A percentile compares a stretch with the other conserved stretches of the same genome.
phyloP scores from a whole-genome alignment of 2,113 vertebrate genomes.

The Micromys minutus region DNA sequence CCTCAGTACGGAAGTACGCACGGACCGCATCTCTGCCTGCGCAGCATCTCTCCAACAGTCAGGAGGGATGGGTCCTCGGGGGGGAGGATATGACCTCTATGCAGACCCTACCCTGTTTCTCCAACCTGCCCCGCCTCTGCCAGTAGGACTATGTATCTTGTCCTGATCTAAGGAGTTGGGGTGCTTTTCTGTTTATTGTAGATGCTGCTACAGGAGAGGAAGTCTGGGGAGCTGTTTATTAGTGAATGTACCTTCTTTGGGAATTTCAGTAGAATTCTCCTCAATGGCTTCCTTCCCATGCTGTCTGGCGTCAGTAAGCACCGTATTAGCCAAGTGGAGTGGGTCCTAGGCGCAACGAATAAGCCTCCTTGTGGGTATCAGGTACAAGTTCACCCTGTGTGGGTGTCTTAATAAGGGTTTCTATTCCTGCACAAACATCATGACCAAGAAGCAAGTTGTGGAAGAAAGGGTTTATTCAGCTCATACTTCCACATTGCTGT shows the following conservation, averaged over 20 bases:
- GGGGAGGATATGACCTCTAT: rapidly evolving
- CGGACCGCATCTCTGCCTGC: not conserved
- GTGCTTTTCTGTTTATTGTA: rapidly evolving
- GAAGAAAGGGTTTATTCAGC: too few relatives aligned
- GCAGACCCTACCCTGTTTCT: rapidly evolving
- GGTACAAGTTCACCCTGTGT: not conserved
- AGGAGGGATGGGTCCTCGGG: rapidly evolving
- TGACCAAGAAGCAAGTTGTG: too few relatives aligned
- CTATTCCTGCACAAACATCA: too few relatives aligned
- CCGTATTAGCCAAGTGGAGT: rapidly evolving
- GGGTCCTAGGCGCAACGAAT: rapidly evolving
- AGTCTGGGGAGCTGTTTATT: not conserved
- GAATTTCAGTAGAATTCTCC: not conserved
- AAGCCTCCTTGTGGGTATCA: rapidly evolving
- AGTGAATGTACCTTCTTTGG: not conserved
- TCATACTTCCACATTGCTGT: too few relatives aligned
- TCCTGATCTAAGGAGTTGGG: not conserved
- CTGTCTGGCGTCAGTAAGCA: not conserved
- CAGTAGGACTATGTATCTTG: rapidly evolving
- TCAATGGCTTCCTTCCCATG: not conserved
- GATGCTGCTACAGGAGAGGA: not conserved
- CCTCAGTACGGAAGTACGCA: rapidly evolving
- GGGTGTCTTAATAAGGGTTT: too few relatives aligned
- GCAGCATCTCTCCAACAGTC: not conserved
- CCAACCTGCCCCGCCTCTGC: not conserved